Base-by-base conservation (phyloP, 35 echinoderm and acorn worm species). In the Apostichopus japonicus region DNA sequence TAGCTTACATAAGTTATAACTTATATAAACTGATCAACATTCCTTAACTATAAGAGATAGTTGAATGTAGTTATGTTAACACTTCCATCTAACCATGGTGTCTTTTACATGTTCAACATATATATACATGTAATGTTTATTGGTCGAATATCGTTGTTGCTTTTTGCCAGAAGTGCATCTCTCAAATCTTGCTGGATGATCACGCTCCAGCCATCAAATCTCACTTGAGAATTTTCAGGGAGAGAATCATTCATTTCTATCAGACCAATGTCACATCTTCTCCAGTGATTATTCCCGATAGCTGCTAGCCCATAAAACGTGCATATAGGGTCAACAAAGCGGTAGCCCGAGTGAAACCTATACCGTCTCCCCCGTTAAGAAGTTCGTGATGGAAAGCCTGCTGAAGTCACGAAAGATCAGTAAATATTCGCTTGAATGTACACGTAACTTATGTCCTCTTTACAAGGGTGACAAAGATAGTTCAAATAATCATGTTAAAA, bases 401-500 rank as follows among this genome's bases (percentile, higher is more conserved):
- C 56, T 17, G 54, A 9, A 55, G 55, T 16, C 81, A 84, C 81
- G 81, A 57, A 57, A 54, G 57, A 84, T 23, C 81, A 15, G 81
- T 84, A 84, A 84, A 84, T 84, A 84, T 59, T 84, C 17, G 22
- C 17, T 23, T 11, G 81, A 56, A 84, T 57, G 54, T 84, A 84
- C 81, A 84, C 17, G 56, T 15, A 57, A 17, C 81, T 84, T 84
- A 84, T 84, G 56, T 84, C 54, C 55, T 57, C 56, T 58, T 55
- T 84, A 84, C 54, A 84, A 23, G 81, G 54, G 81, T 84, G 81
- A 84, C 81, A 84, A 57, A 55, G 81, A n/a, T 84, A 57, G 81
- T 84, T 84, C 81, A 84, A 84, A 84, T 84, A 84, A 57, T 84
- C 81, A 84, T 84, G 54, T 84, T 57, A 84, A 84, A 55, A 84